phyloP scores from a whole-genome alignment of 1,140 invertebrate species.

The Lucilia sericata region DNA sequence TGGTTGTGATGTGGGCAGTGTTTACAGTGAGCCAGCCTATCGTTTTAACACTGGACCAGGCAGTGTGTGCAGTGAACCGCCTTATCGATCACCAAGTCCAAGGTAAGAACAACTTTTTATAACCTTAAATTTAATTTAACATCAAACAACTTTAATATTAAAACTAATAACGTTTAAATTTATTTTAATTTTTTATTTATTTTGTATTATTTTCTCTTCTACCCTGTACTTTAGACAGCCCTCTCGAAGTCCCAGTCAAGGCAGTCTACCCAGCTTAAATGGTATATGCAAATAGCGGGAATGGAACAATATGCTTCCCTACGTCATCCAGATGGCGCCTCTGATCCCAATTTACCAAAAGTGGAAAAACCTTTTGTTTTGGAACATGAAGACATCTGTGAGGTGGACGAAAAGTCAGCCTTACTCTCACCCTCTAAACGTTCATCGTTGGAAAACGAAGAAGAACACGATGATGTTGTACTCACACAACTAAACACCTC shows the following conservation, averaged over 20 bases:
- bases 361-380: conserved; percentile 68
- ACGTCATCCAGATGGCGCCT: conserved; percentile 89
- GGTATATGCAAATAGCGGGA: conserved; percentile 71
- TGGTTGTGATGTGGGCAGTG: conserved; percentile 77
- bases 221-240: conserved; percentile 49
- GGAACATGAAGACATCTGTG: conserved; percentile 59
- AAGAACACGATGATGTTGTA: conserved; percentile 57
- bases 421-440: conserved; percentile 68
- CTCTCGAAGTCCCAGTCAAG: conserved; percentile 65
- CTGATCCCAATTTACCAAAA: conserved; percentile 89
- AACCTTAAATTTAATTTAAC: conserved; percentile 46
- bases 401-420: conserved; percentile 71
- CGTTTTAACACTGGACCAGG: conserved; percentile 78
- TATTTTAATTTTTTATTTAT: conserved; percentile 37
- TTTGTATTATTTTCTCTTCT: background rate
- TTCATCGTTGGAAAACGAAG: conserved; percentile 77
- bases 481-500: conserved; percentile 72
- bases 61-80: conserved; percentile 74
- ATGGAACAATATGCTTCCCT: conserved; percentile 76
- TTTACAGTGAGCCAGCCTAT: conserved; percentile 86
- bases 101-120: conserved; percentile 58
- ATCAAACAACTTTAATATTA: background rate
- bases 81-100: conserved; percentile 67
- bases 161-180: conserved; percentile 49
- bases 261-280: conserved; percentile 64